Conservation (phyloP, 1,140 invertebrate species). For the Pseudomyrmex pallidus region DNA sequence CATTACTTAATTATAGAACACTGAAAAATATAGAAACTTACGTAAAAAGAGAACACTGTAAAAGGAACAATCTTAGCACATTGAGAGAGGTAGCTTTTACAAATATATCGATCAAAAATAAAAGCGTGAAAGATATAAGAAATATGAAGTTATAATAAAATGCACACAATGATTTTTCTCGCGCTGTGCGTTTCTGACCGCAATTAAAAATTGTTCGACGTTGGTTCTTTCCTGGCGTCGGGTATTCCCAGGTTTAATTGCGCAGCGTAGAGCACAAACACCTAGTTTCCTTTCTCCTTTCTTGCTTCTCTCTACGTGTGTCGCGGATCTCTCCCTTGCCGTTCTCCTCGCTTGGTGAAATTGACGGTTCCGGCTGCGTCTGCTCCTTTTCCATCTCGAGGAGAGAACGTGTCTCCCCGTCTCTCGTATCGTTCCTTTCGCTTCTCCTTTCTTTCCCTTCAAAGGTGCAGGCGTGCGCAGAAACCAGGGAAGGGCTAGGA, state of each 20-base stretch:
- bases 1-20: no score
- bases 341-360: constrained; percentile 69
- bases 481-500: constrained; percentile 20
- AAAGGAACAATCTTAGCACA: no score
- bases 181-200: neutral
- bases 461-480: constrained; percentile 50
- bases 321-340: constrained; percentile 59
- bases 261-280: constrained; percentile 32
- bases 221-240: constrained; percentile 3
- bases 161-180: neutral
- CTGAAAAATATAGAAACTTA: no score
- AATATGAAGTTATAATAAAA: neutral
- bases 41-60: no score
- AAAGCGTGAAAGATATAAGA: neutral
- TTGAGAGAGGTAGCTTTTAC: no score
- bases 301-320: constrained; percentile 64
- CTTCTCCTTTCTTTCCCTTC: constrained; percentile 65
- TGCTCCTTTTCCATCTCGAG: constrained; percentile 28
- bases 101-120: no score
- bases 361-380: constrained; percentile 70
- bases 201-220: constrained; percentile 14
- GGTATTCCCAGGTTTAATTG: constrained; percentile 44
- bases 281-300: constrained; percentile 64
- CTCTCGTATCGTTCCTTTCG: constrained; percentile 47
- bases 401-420: constrained; percentile 8